These are phyloP conservation scores for Gobius niger DNA, from an alignment of 2,113 vertebrate species.

Conservation along the genomic window DNA sequence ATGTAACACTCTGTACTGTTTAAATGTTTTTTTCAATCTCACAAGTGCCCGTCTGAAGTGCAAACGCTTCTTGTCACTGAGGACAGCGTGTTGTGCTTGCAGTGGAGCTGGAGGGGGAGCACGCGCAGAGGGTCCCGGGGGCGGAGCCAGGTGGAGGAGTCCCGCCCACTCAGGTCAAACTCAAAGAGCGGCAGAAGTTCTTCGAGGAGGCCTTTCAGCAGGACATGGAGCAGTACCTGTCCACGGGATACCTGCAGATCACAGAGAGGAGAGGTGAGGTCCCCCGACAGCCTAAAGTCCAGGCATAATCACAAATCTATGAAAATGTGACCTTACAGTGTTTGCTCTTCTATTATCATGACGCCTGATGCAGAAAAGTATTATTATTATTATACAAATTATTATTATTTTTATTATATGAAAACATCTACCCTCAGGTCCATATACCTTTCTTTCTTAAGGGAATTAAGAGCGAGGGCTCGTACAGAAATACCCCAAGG, in stretches of 20 bases:
- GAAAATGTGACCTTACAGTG: no score
- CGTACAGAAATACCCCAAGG: slow-evolving; percentile 30
- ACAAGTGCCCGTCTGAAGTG: no score
- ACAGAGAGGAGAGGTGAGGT: slow-evolving; percentile 89
- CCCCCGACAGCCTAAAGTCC: not conserved
- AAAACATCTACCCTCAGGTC: no score
- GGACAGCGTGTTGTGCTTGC: not conserved
- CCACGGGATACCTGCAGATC: slow-evolving; percentile 93
- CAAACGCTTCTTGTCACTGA: not conserved
- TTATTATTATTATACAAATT: no score
- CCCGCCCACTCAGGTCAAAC: slow-evolving; percentile 79
- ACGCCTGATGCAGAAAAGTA: no score
- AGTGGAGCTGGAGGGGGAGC: slow-evolving; percentile 90
- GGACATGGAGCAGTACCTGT: slow-evolving; percentile 98
- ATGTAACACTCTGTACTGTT: no score
- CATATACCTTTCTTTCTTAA: no score
- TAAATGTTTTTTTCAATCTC: no score
- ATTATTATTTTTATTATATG: no score
- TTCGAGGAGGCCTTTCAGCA: slow-evolving; percentile 98
- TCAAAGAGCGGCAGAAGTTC: slow-evolving; percentile 95
- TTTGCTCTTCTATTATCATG: no score
- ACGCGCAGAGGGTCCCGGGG: slow-evolving; percentile 85
- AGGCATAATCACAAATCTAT: not conserved
- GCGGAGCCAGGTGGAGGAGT: slow-evolving; percentile 85
- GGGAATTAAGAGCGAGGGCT: slow-evolving; percentile 2